A percentile compares a stretch with the other conserved stretches of the same genome.
Evolutionary conservation across 53 echinoderm and acorn worm species (phyloP).

Genomic region (Echinometra lucunter): DNA sequence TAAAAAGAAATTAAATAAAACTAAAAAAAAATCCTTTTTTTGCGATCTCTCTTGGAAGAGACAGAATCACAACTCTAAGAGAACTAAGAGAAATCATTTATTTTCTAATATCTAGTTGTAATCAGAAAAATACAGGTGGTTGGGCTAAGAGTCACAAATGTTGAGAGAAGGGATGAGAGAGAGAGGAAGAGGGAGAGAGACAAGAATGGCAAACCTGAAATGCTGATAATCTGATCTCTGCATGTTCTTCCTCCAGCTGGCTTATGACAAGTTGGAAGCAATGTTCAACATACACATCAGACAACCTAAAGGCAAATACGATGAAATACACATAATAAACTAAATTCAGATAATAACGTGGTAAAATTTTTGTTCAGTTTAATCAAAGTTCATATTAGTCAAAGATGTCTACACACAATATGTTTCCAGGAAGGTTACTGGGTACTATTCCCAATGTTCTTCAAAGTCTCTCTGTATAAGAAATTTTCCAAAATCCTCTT

Average conservation of each 20-base stretch:
- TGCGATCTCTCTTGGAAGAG: too few species aligned
- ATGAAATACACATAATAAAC: neutral
- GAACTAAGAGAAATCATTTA: neutral
- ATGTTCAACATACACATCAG: constrained; percentile 92
- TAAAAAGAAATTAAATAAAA: too few species aligned
- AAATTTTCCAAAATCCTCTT: too few species aligned
- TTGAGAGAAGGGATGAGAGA: neutral
- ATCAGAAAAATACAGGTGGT: neutral
- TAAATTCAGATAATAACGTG: neutral
- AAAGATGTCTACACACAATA: too few species aligned
- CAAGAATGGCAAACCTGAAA: constrained; percentile 78
- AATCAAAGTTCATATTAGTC: too few species aligned
- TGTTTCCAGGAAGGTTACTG: too few species aligned
- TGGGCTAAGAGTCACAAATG: neutral
- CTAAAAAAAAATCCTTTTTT: too few species aligned
- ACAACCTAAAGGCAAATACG: constrained; percentile 70
- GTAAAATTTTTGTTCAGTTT: too few species aligned
- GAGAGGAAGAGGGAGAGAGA: neutral
- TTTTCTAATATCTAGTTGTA: neutral
- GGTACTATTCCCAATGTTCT: too few species aligned
- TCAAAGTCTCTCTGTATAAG: too few species aligned
- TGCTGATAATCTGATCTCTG: constrained; percentile 92
- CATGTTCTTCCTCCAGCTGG: constrained; percentile 87
- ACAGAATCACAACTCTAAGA: neutral
- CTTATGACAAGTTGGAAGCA: constrained; percentile 82